Conservation (phyloP, 1,140 invertebrate species). For the Formica selysi region DNA sequence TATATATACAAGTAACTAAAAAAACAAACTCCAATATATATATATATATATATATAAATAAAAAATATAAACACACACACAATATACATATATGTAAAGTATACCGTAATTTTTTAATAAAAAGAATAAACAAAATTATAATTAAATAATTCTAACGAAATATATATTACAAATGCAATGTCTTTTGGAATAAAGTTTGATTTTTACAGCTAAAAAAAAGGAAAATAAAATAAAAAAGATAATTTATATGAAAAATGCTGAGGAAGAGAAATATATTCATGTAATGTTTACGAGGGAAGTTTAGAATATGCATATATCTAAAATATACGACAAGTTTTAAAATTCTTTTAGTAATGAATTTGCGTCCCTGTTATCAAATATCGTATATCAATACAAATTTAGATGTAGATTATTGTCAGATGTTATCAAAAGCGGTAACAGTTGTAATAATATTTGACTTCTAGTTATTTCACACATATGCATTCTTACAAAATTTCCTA, state of each 20-base stretch:
- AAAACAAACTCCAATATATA: too few species aligned
- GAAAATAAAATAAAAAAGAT: constrained; percentile 4
- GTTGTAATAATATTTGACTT: background rate
- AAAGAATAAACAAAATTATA: background rate
- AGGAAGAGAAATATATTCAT: background rate
- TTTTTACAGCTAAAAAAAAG: background rate
- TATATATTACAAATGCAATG: too few species aligned
- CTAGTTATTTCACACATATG: background rate
- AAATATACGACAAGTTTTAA: background rate
- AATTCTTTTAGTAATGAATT: background rate
- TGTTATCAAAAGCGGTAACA: background rate
- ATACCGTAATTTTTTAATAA: background rate
- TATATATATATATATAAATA: too few species aligned
- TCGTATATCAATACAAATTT: background rate
- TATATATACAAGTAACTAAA: too few species aligned
- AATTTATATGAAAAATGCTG: constrained; percentile 1
- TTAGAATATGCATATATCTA: background rate
- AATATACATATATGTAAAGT: too few species aligned
- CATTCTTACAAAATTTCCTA: background rate
- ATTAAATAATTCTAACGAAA: background rate
- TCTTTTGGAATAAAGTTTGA: too few species aligned
- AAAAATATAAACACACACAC: too few species aligned
- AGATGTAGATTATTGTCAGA: background rate
- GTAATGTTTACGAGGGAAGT: background rate
- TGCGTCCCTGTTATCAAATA: background rate